Evolutionary conservation across 2,888 invertebrate genomes (phyloP).

Genomic region (Carpatolechia fugitivella): DNA sequence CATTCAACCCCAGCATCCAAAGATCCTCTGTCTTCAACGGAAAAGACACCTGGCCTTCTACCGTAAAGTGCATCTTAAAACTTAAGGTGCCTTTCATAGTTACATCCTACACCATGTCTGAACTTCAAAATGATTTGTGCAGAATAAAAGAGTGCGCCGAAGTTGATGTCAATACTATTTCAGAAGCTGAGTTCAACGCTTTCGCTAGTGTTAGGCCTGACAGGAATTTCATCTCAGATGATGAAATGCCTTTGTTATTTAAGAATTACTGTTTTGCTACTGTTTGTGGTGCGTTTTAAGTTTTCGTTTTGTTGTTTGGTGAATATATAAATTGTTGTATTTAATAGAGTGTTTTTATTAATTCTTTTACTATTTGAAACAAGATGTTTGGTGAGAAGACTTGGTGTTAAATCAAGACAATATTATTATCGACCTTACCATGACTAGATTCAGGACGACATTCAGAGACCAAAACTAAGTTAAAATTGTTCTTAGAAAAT

Average conservation of each 20-base stretch:
- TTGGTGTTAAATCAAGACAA: no score
- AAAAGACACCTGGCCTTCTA: slow-evolving; percentile 83
- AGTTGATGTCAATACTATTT: slow-evolving; percentile 66
- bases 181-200: slow-evolving; percentile 80
- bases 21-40: slow-evolving; percentile 81
- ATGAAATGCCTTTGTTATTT: slow-evolving; percentile 83
- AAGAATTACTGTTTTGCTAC: slow-evolving; percentile 84
- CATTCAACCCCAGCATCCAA: slow-evolving; percentile 86
- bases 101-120: slow-evolving; percentile 84
- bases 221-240: slow-evolving; percentile 86
- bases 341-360: neutral
- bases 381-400: no score
- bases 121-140: slow-evolving; percentile 81
- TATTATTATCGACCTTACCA: no score
- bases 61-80: slow-evolving; percentile 78
- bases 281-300: slow-evolving; percentile 50
- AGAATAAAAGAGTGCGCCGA: slow-evolving; percentile 76
- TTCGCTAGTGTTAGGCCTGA: slow-evolving; percentile 85
- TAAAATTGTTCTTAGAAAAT: no score
- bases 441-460: no score
- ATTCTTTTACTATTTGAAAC: neutral
- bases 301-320: slow-evolving; percentile 13
- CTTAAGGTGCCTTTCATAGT: slow-evolving; percentile 80
- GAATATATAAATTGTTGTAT: slow-evolving; percentile 4
- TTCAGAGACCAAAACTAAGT: no score